A percentile compares a stretch with the other conserved stretches of the same genome.
Conservation (phyloP, 2,113 vertebrate genomes). For the Onychorhynchus coronatus region DNA sequence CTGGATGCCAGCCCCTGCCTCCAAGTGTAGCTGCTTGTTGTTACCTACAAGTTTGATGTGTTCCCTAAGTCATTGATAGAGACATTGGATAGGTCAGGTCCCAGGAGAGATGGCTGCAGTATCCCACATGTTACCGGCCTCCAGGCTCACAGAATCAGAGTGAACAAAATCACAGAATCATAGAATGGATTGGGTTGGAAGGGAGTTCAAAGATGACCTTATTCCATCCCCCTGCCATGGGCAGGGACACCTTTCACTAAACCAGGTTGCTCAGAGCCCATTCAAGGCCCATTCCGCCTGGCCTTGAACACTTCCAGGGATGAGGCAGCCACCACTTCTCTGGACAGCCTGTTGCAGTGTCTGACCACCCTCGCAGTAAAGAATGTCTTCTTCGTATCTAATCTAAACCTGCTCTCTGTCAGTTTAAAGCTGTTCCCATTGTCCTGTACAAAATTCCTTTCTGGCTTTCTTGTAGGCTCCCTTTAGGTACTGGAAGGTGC, state of each 20-base stretch:
- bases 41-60: background rate
- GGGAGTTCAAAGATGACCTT: background rate
- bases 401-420: background rate
- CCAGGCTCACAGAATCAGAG: too few species aligned
- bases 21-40: fast-evolving
- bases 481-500: background rate
- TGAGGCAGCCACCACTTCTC: background rate
- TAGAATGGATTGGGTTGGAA: background rate
- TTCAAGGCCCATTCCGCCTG: fast-evolving
- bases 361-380: background rate
- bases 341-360: background rate
- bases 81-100: background rate
- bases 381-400: background rate
- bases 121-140: background rate
- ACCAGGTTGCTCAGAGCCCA: background rate
- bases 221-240: fast-evolving
- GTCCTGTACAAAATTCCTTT: background rate
- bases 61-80: fast-evolving
- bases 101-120: background rate
- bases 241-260: background rate
- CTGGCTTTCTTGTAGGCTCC: background rate
- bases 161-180: background rate
- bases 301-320: background rate
- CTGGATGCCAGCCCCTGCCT: background rate
- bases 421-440: background rate